Base-by-base conservation (phyloP, 2,888 invertebrate genomes). In the Elmis aenea region DNA sequence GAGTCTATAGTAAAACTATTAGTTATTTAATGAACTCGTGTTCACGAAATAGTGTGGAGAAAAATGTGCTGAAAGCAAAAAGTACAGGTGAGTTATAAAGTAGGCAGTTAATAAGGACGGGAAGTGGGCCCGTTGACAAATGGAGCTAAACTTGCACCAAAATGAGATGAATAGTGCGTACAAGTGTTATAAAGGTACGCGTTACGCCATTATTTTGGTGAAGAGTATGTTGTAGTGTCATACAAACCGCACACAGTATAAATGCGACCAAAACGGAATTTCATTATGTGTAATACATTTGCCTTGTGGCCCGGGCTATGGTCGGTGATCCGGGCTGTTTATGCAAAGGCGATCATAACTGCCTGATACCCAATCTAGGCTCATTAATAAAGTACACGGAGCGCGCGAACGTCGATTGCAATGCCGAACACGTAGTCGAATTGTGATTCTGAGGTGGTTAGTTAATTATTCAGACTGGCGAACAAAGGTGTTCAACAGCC, bases 371-470 rank as follows among this genome's bases (percentile, higher is more conserved):
- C 55, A 57, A 57, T 57, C 55, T 56, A 52, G 50, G 41, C 55
- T 50, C 53, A 56, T 56, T 57, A 58, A 57, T 57, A 55, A 55
- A 54, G 52, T 58, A 55, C 50, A 51, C 46, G 43, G 52, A 42
- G 44, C 49, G 48, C 48, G 45, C 37, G 48, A 48, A 44, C 37
- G 36, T 46, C 58, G 55, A 54, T 64, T 58, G 57, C 55, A 51
- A 64, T 65, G 59, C 63, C 53, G 54, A 54, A 61, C 67, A 65
- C 65, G 64, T 66, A 62, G 52, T 50, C 52, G 59, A 63, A 65
- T 67, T 67, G 67, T 65, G 66, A 66, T 66, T 62, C 62, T 58
- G 57, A 63, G 64, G 62, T 62, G 61, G 64, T 64, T 65, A 63
- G 62, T 63, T 66, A 64, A 66, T 67, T 66, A 63, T 62, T 61